A percentile compares a stretch with the other conserved stretches of the same genome.
Evolutionary conservation across 2,888 invertebrate genomes (phyloP).

Genomic region (Erpobdella octoculata): DNA sequence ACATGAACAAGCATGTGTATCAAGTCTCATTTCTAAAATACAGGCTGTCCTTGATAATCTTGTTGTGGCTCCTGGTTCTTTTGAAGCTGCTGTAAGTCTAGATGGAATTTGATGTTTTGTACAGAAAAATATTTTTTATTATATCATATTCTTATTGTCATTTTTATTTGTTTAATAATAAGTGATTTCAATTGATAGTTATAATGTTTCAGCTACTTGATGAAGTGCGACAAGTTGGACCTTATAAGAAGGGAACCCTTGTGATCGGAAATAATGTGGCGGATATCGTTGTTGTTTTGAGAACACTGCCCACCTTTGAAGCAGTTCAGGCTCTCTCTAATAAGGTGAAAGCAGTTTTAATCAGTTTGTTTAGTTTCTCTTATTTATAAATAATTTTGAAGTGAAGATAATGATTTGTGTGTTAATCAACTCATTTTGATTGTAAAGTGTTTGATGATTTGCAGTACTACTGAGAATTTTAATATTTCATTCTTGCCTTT

Average conservation of each 20-base stretch:
- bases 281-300: conserved; percentile 89
- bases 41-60: conserved; percentile 86
- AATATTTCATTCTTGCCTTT: neutral
- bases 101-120: neutral
- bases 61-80: conserved; percentile 83
- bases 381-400: too few relatives aligned
- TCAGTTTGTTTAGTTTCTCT: too few relatives aligned
- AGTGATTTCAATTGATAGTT: neutral
- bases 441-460: too few relatives aligned
- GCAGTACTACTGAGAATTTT: neutral
- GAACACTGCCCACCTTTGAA: conserved; percentile 73
- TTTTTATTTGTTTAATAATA: neutral
- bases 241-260: conserved; percentile 96
- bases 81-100: conserved; percentile 83
- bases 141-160: neutral
- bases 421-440: too few relatives aligned
- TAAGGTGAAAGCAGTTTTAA: too few relatives aligned
- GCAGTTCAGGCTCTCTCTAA: conserved; percentile 36
- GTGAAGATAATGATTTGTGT: too few relatives aligned
- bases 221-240: conserved; percentile 91
- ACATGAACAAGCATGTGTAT: conserved; percentile 80
- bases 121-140: neutral
- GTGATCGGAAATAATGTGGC: conserved; percentile 88
- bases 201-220: conserved; percentile 54
- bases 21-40: conserved; percentile 80